Evolutionary conservation across 2,797 vertebrate species (phyloP).

Genomic region (Capromys pilorides): DNA sequence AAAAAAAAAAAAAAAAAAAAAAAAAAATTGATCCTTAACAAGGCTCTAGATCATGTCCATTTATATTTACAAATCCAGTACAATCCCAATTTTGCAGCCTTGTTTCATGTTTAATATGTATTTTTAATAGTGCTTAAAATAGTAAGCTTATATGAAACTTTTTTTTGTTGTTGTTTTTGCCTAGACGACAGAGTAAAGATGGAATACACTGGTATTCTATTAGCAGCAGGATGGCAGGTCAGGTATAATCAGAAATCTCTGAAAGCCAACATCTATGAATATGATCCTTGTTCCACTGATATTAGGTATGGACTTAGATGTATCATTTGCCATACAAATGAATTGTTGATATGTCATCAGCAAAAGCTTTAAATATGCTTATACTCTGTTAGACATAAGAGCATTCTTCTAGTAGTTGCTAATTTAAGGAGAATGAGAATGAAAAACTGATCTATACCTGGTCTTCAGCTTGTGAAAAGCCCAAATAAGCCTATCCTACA

Average conservation of each 20-base stretch:
- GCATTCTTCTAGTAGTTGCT: neutral
- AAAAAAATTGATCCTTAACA: neutral
- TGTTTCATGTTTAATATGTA: conserved; percentile 18
- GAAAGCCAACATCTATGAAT: neutral
- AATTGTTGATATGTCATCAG: neutral
- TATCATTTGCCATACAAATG: neutral
- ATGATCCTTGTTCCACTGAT: neutral
- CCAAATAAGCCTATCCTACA: neutral
- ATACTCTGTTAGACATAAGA: neutral
- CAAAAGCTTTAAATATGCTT: conserved; percentile 1
- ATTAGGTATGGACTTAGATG: neutral
- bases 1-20: no score
- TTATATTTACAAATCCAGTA: conserved; percentile 39
- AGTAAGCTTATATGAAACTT: neutral
- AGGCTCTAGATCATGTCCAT: neutral
- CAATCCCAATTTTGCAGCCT: neutral
- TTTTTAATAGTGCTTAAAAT: conserved; percentile 42
- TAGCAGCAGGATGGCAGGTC: neutral
- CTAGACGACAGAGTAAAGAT: neutral
- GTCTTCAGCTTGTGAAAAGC: neutral
- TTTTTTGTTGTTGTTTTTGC: neutral
- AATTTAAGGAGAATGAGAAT: neutral
- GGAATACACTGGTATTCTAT: conserved; percentile 7
- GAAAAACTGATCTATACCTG: neutral
- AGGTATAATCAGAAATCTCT: neutral